Evolutionary conservation across 2,797 vertebrate species (phyloP), one percentile per base, ranked within the genome.

Genomic region (Catamblyrhynchus diadema): DNA sequence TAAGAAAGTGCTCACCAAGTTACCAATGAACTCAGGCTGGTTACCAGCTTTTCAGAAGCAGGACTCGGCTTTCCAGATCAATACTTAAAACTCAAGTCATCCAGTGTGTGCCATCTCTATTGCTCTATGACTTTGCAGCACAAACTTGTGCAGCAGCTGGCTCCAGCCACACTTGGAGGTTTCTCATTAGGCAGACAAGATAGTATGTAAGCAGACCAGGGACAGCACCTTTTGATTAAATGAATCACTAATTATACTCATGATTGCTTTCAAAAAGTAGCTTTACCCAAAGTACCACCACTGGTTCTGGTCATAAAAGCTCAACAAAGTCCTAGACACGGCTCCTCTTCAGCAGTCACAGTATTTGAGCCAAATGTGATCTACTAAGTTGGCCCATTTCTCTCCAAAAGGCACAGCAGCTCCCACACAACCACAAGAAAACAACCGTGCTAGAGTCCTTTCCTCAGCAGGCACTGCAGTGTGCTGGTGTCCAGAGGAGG

Each of bases 161-260:
- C 17, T 78, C 33, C 77, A 83, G 37, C 12, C 64, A 57, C 66
- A 50, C 37, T 79, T 59, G 21, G 18, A 60, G 42, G 15, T 21
- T 53, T 66, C 60, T n/a, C 39, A 5, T 74, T 56, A 12, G 10
- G 45, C 45, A 73, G 37, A 77, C 33, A 32, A 82, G n/a, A 27
- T 3, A 42, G 35, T 12, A 60, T 0, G 0, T n/a, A 70, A 78
- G 11, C 2, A 2, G 23, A 25, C 10, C 75, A 60, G 42, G 8
- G 27, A 71, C 28, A 53, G 41, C 57, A 57, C 22, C 44, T 66
- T 47, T 45, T 47, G 18, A 84, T 62, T 32, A 22, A 33, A 44
- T 10, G 2, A 70, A 80, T 56, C 41, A 22, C 42, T 32, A 50
- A 25, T 60, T 60, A 60, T 23, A 37, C 9, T 42, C 28, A 54